Evolutionary conservation across 2,888 invertebrate species (phyloP).

Genomic region (Sinelater perroti): DNA sequence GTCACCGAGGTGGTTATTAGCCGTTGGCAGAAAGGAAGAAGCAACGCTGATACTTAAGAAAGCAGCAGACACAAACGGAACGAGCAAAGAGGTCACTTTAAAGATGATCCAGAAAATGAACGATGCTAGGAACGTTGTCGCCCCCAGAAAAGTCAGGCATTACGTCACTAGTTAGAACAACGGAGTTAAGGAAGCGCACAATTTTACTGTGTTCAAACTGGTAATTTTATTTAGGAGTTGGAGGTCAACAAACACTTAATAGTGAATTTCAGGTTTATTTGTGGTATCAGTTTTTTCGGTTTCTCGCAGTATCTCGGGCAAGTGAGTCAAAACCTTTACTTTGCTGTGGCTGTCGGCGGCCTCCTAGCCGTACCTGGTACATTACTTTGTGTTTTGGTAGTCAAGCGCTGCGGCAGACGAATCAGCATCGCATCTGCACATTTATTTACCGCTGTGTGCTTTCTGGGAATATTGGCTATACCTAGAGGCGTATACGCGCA

Average conservation of each 20-base stretch:
- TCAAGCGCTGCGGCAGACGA: slow-evolving; percentile 64
- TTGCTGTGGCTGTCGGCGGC: slow-evolving; percentile 65
- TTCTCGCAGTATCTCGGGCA: slow-evolving; percentile 69
- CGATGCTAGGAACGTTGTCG: background rate
- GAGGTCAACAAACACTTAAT: background rate
- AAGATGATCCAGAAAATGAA: background rate
- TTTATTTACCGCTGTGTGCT: slow-evolving; percentile 62
- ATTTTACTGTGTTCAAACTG: slow-evolving; percentile 64
- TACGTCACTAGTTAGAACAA: slow-evolving; percentile 62
- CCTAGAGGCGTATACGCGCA: slow-evolving; percentile 60
- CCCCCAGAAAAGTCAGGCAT: slow-evolving; percentile 54
- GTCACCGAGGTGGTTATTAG: slow-evolving; percentile 71
- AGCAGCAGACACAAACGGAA: slow-evolving; percentile 55
- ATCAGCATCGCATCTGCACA: slow-evolving; percentile 63
- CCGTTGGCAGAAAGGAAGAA: slow-evolving; percentile 63
- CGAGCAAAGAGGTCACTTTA: slow-evolving; percentile 40
- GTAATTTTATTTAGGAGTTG: slow-evolving; percentile 57
- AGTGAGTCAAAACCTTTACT: slow-evolving; percentile 65
- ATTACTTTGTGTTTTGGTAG: slow-evolving; percentile 63
- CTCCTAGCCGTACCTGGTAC: slow-evolving; percentile 66
- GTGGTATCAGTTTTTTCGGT: slow-evolving; percentile 67
- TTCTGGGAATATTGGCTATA: slow-evolving; percentile 62
- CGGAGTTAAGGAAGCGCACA: slow-evolving; percentile 64
- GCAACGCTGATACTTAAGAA: slow-evolving; percentile 61
- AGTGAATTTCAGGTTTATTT: slow-evolving; percentile 63